A percentile compares a stretch with the other conserved stretches of the same genome.
Conservation (phyloP, 1,140 invertebrate species). For the Goniozus legneri region DNA sequence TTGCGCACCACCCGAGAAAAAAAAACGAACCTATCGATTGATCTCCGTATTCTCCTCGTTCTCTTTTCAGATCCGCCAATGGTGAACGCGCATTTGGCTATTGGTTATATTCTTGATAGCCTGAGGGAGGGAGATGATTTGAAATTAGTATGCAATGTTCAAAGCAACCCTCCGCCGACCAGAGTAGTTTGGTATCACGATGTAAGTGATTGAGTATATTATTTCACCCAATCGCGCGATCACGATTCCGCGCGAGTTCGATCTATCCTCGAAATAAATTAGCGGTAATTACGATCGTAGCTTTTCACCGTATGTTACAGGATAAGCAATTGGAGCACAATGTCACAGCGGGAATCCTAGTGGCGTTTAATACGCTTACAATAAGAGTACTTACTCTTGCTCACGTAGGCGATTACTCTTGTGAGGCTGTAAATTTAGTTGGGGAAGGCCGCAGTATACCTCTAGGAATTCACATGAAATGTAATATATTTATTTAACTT, state of each 20-base stretch:
- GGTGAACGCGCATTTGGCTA: slow-evolving; percentile 39
- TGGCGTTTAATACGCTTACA: slow-evolving; percentile 46
- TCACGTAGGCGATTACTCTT: slow-evolving; percentile 64
- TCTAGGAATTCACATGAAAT: slow-evolving; percentile 61
- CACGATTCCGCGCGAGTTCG: no score
- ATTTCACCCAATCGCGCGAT: no score
- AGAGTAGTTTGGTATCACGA: slow-evolving; percentile 59
- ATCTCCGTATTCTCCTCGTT: no score
- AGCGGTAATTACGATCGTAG: no score
- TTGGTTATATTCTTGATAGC: slow-evolving; percentile 44
- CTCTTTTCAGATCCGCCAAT: slow-evolving; percentile 45
- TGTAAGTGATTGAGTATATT: no score
- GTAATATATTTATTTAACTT: slow-evolving; percentile 48
- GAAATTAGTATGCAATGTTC: slow-evolving; percentile 56
- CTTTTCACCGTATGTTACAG: slow-evolving; percentile 18
- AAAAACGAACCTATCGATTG: no score
- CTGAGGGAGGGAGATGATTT: slow-evolving; percentile 60
- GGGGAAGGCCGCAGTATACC: slow-evolving; percentile 65
- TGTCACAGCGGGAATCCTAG: slow-evolving; percentile 26
- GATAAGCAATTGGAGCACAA: slow-evolving; percentile 27
- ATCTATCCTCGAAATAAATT: no score
- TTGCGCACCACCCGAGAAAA: no score
- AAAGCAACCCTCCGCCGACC: slow-evolving; percentile 56
- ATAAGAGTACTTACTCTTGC: slow-evolving; percentile 49
- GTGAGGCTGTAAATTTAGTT: slow-evolving; percentile 66